Base-by-base conservation (phyloP, 2,888 invertebrate species). In the Lymantria dispar region DNA sequence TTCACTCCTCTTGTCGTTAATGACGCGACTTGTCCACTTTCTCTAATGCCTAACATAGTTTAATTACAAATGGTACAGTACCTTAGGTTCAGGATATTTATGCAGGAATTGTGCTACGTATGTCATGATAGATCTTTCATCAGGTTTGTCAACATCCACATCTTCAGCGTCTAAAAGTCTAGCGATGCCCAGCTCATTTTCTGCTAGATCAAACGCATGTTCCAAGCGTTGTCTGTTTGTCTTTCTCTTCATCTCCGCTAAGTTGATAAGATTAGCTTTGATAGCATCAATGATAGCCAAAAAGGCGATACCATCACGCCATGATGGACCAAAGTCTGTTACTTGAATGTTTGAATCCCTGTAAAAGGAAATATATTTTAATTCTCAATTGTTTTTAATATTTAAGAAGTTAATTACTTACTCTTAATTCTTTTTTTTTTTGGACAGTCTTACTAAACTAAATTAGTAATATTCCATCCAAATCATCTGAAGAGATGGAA, bases 31-130 rank as follows among this genome's bases (percentile, higher is more conserved):
- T n/a, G n/a, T n/a, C n/a, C n/a, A n/a, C n/a, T n/a, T n/a, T n/a
- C n/a, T n/a, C n/a, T n/a, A n/a, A n/a, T n/a, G n/a, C n/a, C n/a
- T n/a, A n/a, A n/a, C n/a, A n/a, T n/a, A n/a, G n/a, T n/a, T n/a
- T n/a, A n/a, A n/a, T n/a, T n/a, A n/a, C n/a, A n/a, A n/a, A n/a
- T n/a, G n/a, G n/a, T n/a, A n/a, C n/a, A n/a, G n/a, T n/a, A n/a
- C 94, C 87, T 95, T 96, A 46, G 97, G 96, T 91, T 97, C 97
- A 43, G 97, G 97, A 88, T 97, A 97, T 90, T 98, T 98, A 84
- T 98, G 98, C 77, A 99, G 92, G 89, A 99, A 99, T 92, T 99
- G 98, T 39, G 99, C 98, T 58, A 99, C 98, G 83, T 99, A 99
- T 31, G 99, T 99, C 98, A 99, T 99, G 71, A 99, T 97, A 58